Evolutionary conservation across 2,797 vertebrate species (phyloP), one percentile per base, ranked within the genome.

Genomic region (Siniperca scherzeri): DNA sequence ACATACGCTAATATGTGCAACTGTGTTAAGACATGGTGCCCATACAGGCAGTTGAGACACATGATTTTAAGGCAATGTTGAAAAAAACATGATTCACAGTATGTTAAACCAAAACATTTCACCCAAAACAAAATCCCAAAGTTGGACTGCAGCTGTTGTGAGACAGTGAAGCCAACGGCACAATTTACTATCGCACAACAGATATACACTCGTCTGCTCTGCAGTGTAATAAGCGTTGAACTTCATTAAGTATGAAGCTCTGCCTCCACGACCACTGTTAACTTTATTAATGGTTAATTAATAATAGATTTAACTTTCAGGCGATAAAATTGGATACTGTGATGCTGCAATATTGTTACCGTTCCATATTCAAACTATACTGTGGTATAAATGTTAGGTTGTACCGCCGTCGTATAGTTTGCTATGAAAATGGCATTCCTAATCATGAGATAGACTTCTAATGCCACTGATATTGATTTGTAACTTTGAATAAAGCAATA

Each of bases 41-140:
- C 10, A 38, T 46, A 65, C 40, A 50, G 55, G 57, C 70, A 82
- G 68, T 30, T 69, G 42, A 86, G 62, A 82, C 48, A 87, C 77
- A 61, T 66, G 66, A n/a, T 33, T 83, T 85, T 86, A 89, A 88
- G 84, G 80, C 88, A 83, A 80, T 82, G 73, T 46, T 73, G 16
- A 59, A 81, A 75, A 55, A 71, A 53, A 61, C 30, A 75, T n/a
- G 44, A 62, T 83, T 80, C 40, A 69, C 27, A 69, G 5, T 55
- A 80, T 50, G 42, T 48, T 73, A 50, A 78, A 79, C 12, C 0
- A 33, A 11, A 68, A 70, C 2, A 57, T 44, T 59, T 30, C 22
- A 36, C 38, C 9, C 12, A 42, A 75, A 62, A 64, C 10, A 30
- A 83, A 69, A 70, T 30, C 27, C 22, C 22, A 53, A 78, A 42